A percentile compares a stretch with the other conserved stretches of the same genome.
phyloP scores from a whole-genome alignment of 2,888 invertebrate species.

The Ectemnius cavifrons region DNA sequence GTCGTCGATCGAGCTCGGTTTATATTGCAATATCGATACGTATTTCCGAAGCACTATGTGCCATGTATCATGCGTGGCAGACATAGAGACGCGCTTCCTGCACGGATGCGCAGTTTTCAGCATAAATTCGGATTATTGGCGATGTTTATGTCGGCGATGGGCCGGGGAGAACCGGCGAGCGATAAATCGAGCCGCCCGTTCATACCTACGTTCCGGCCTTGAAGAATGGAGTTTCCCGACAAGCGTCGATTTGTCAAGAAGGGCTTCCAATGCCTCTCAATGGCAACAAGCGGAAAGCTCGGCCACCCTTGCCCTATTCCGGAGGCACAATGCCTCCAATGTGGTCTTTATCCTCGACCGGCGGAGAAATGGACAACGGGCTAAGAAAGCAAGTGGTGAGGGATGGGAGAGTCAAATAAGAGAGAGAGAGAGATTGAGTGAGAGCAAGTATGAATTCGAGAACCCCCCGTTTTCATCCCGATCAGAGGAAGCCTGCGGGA shows the following conservation, averaged over 20 bases:
- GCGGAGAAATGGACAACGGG: conserved; percentile 46
- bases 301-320: conserved; percentile 66
- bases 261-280: conserved; percentile 75
- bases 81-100: conserved; percentile 37
- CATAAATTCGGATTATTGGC: conserved; percentile 72
- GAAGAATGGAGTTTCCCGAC: conserved; percentile 74
- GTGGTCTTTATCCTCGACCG: conserved; percentile 63
- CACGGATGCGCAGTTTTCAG: conserved; percentile 31
- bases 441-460: conserved; percentile 49
- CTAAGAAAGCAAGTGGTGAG: conserved; percentile 16
- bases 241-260: conserved; percentile 77
- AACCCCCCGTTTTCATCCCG: conserved; percentile 38
- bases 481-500: conserved; percentile 73
- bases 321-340: conserved; percentile 71
- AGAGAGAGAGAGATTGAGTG: conserved; percentile 24
- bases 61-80: conserved; percentile 6
- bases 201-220: conserved; percentile 50
- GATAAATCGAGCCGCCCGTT: conserved; percentile 70
- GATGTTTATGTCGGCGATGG: conserved; percentile 70
- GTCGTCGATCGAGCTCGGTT: too few relatives aligned
- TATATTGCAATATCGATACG: neutral
- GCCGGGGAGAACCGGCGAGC: conserved; percentile 64
- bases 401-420: conserved; percentile 4
- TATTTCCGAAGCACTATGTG: neutral
- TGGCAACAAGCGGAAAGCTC: conserved; percentile 75